A percentile compares a stretch with the other conserved stretches of the same genome.
Conservation (phyloP, 2,888 invertebrate species). For the Meta bourneti region DNA sequence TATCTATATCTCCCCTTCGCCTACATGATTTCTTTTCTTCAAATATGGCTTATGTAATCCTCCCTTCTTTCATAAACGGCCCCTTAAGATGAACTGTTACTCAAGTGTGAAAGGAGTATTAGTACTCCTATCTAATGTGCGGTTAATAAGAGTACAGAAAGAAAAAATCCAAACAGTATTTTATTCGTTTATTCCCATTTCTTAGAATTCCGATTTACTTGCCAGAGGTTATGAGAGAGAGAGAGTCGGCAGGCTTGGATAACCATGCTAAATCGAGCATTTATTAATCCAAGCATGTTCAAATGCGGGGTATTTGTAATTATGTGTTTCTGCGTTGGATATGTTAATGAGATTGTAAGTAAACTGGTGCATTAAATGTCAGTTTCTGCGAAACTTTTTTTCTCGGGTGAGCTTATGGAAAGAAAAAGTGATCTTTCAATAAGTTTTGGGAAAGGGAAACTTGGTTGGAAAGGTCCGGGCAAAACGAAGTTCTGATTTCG, state of each 20-base stretch:
- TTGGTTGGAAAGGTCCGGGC: background rate
- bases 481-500: background rate
- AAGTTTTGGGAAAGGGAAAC: background rate
- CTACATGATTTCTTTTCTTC: background rate
- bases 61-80: slow-evolving; percentile 25
- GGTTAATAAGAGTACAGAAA: slow-evolving; percentile 28
- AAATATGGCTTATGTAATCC: slow-evolving; percentile 12
- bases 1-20: background rate
- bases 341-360: slow-evolving; percentile 51
- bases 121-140: slow-evolving; percentile 40
- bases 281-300: slow-evolving; percentile 58
- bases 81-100: slow-evolving; percentile 44
- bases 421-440: background rate
- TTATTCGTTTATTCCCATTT: slow-evolving; percentile 57
- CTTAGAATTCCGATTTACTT: slow-evolving; percentile 37
- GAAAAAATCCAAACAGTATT: slow-evolving; percentile 44
- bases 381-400: slow-evolving; percentile 10
- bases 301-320: slow-evolving; percentile 59
- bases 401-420: background rate
- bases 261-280: slow-evolving; percentile 55
- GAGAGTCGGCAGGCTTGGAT: slow-evolving; percentile 27
- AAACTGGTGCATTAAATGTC: slow-evolving; percentile 54
- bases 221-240: slow-evolving; percentile 45
- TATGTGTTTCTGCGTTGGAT: slow-evolving; percentile 56
- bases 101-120: slow-evolving; percentile 59